Conservation (phyloP, 2,888 invertebrate species). For the Campaea margaritaria region DNA sequence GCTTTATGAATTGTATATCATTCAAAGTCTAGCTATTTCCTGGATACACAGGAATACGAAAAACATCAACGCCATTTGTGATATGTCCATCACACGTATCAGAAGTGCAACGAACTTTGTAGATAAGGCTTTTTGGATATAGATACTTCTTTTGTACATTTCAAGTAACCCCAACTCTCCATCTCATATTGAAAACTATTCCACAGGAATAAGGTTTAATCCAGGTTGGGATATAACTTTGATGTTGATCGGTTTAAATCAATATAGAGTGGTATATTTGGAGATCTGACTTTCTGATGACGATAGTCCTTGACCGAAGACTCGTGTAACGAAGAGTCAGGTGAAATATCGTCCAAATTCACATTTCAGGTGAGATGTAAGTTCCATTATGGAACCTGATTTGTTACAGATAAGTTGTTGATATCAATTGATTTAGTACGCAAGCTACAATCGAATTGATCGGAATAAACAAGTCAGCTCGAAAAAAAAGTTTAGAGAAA, state of each 20-base stretch:
- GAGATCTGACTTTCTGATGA: conserved; percentile 31
- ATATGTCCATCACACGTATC: conserved; percentile 15
- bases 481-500: too few species aligned
- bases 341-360: conserved; percentile 6
- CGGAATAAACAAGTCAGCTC: too few species aligned
- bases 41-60: conserved; percentile 6
- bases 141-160: neutral
- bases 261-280: conserved; percentile 9
- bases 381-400: neutral
- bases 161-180: conserved; percentile 2
- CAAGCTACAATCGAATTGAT: neutral
- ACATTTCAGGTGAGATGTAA: neutral
- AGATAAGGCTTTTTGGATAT: conserved; percentile 15
- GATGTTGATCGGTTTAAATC: neutral
- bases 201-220: neutral
- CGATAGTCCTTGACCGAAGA: conserved; percentile 30
- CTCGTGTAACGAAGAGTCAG: conserved; percentile 29
- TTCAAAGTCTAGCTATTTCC: conserved; percentile 1
- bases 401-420: neutral
- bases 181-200: neutral
- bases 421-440: neutral
- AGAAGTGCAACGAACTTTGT: conserved; percentile 31
- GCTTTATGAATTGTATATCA: neutral
- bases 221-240: neutral
- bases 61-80: conserved; percentile 5